Evolutionary conservation across 1,140 invertebrate genomes (phyloP).

Genomic region (Pomacea maculata): DNA sequence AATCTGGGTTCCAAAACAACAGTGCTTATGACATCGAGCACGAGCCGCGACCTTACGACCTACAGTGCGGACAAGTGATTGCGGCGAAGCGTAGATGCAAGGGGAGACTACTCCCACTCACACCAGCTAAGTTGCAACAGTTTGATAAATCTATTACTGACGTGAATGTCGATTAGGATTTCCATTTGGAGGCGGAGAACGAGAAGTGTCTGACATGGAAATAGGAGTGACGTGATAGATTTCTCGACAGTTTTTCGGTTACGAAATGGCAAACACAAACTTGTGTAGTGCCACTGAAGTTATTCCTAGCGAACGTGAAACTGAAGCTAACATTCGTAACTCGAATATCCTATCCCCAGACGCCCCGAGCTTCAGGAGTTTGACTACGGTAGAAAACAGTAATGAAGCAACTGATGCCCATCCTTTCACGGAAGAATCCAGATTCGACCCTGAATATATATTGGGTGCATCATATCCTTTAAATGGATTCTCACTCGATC

Average conservation of each 20-base stretch:
- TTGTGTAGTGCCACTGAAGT: neutral
- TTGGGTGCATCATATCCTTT: neutral
- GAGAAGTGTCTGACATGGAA: too few species aligned
- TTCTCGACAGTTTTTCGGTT: neutral
- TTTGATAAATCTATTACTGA: too few species aligned
- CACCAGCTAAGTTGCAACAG: too few species aligned
- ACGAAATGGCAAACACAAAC: neutral
- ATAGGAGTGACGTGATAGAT: neutral
- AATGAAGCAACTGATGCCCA: neutral
- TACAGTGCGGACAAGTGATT: neutral
- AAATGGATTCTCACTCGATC: neutral
- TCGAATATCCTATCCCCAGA: neutral
- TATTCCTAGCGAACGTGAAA: neutral
- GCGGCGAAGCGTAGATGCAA: neutral
- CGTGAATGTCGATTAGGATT: too few species aligned
- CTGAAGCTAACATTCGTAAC: neutral
- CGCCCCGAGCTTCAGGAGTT: neutral
- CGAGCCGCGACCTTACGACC: too few species aligned
- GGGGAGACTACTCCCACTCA: neutral
- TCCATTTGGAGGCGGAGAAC: too few species aligned
- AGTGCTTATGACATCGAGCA: neutral
- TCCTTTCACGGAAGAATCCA: slow-evolving; percentile 1
- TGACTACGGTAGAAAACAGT: neutral
- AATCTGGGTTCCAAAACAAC: neutral
- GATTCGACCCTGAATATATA: neutral